These are phyloP conservation scores for Sebastes hubbsi DNA, from an alignment of 2,797 vertebrate genomes.

Conservation along the genomic window DNA sequence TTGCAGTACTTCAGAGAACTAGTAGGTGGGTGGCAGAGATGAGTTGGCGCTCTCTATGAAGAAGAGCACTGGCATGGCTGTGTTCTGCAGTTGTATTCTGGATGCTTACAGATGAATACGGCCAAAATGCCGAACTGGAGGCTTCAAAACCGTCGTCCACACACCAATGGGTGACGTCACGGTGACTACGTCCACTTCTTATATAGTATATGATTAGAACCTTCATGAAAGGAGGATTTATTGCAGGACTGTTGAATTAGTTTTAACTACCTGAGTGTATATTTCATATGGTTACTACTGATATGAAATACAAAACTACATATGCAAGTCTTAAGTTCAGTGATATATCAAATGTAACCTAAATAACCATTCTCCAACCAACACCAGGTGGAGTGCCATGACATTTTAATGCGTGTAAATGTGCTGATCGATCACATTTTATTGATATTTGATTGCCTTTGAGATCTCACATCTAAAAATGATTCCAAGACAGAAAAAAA, in stretches of 20 bases:
- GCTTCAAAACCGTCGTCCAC: too few relatives aligned
- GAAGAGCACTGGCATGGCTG: neutral
- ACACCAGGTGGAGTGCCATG: neutral
- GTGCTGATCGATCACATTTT: neutral
- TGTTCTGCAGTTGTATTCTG: neutral
- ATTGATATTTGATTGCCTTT: neutral
- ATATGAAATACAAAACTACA: neutral
- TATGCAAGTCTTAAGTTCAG: neutral
- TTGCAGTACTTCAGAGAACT: neutral
- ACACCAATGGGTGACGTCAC: too few relatives aligned
- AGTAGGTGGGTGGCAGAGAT: neutral
- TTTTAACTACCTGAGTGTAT: neutral
- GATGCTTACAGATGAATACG: neutral
- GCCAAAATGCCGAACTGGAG: too few relatives aligned
- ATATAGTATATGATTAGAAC: neutral
- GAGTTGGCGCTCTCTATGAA: neutral
- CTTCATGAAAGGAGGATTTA: neutral
- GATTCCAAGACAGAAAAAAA: neutral
- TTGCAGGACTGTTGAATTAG: neutral
- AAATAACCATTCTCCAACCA: neutral
- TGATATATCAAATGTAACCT: neutral
- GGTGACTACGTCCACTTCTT: too few relatives aligned
- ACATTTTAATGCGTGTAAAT: neutral
- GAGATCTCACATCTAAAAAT: neutral
- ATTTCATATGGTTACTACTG: neutral